Conservation (phyloP, 1,140 invertebrate species). For the Drosophila insularis region DNA sequence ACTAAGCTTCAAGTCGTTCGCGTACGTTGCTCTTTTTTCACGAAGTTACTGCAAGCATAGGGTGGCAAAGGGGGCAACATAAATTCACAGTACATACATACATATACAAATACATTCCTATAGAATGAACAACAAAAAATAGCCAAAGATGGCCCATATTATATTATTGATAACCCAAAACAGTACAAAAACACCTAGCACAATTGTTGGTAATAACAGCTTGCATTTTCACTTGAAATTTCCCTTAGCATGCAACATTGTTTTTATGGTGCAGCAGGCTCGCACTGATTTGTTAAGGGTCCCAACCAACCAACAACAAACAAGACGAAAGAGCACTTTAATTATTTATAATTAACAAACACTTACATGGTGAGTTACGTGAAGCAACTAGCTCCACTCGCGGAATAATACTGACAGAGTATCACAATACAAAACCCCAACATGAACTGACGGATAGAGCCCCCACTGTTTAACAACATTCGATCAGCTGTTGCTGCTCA, state of each 20-base stretch:
- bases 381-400: constrained; percentile 41
- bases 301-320: constrained; percentile 17
- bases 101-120: constrained; percentile 24
- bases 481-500: constrained; percentile 49
- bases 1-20: constrained; percentile 10
- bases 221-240: constrained; percentile 61
- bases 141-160: constrained; percentile 49
- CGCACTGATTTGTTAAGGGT: constrained; percentile 16
- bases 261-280: constrained; percentile 36
- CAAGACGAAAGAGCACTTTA: constrained; percentile 40
- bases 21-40: constrained; percentile 25
- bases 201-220: constrained; percentile 52
- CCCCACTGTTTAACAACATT: constrained; percentile 22
- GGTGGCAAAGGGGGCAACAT: constrained; percentile 57
- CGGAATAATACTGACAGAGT: constrained; percentile 46
- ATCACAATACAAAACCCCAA: background rate
- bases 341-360: constrained; percentile 55
- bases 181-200: background rate
- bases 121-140: constrained; percentile 22
- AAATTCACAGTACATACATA: constrained; percentile 17
- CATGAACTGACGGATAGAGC: constrained; percentile 9
- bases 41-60: constrained; percentile 55
- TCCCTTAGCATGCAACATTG: constrained; percentile 57
- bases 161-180: constrained; percentile 47
- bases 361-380: constrained; percentile 40